Conservation (phyloP, 2,113 vertebrate species). For the Porphyrio hochstetteri region DNA sequence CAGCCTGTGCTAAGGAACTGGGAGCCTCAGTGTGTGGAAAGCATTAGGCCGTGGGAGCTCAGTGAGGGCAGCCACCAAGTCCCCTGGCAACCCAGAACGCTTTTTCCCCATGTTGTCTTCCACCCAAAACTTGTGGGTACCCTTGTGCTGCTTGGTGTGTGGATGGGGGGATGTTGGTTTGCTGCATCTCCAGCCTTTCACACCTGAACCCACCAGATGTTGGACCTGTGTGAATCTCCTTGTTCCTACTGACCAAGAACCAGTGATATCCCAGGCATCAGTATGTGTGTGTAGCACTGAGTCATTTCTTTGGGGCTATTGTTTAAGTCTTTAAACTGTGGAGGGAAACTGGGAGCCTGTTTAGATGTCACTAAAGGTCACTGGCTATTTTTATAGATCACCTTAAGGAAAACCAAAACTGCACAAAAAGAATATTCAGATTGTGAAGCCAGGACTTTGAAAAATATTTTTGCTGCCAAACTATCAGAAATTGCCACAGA, state of each 20-base stretch:
- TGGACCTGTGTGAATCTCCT: not conserved
- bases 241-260: not conserved
- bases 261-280: not conserved
- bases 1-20: not conserved
- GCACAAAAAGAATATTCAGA: not conserved
- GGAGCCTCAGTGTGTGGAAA: not conserved
- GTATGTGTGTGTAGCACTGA: not conserved
- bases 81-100: not conserved
- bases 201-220: not conserved
- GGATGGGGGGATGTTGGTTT: not conserved
- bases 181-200: not conserved
- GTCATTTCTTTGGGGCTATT: constrained; percentile 47
- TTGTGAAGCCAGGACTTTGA: not conserved
- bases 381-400: constrained; percentile 44
- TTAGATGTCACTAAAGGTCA: constrained; percentile 40
- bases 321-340: constrained; percentile 52
- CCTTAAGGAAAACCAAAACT: constrained; percentile 7
- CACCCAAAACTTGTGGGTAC: not conserved
- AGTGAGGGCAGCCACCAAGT: not conserved
- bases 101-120: not conserved
- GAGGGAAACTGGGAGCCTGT: constrained; percentile 5
- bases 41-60: fast-evolving
- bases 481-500: not conserved
- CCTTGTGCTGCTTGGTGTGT: not conserved
- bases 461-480: not conserved